A percentile compares a stretch with the other conserved stretches of the same genome.
These are phyloP conservation scores for Heliopora coerulea DNA, from an alignment of 92 coral and sea anemone species.

Conservation along the genomic window DNA sequence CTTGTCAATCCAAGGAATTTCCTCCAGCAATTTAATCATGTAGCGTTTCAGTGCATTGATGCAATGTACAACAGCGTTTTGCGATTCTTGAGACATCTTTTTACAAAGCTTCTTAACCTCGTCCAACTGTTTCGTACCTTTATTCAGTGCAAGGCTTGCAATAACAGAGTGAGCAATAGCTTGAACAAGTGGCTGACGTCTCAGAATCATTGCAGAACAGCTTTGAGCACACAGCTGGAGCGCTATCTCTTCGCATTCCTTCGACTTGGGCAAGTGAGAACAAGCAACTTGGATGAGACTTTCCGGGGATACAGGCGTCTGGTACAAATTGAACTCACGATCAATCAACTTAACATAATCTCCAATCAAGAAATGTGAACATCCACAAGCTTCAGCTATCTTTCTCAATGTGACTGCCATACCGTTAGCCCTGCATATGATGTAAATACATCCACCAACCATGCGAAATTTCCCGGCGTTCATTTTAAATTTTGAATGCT, in stretches of 20 bases:
- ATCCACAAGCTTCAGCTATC: constrained; percentile 3
- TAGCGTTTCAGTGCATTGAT: constrained; percentile 6
- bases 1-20: constrained; percentile 28
- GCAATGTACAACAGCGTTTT: neutral
- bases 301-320: neutral
- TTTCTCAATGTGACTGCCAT: constrained; percentile 2
- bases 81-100: constrained; percentile 12
- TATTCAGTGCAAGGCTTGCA: constrained; percentile 25
- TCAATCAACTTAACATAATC: neutral
- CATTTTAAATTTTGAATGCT: neutral
- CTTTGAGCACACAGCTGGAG: neutral
- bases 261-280: neutral
- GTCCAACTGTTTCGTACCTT: neutral
- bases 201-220: constrained; percentile 2
- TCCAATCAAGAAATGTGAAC: constrained; percentile 4
- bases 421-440: constrained; percentile 8
- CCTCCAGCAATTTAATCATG: constrained; percentile 14
- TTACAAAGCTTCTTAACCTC: neutral
- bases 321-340: neutral
- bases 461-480: constrained; percentile 3
- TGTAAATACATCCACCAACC: constrained; percentile 23
- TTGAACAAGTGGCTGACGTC: neutral
- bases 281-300: constrained; percentile 6
- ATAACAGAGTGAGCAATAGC: constrained; percentile 29
- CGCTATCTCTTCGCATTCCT: constrained; percentile 35